A percentile compares a stretch with the other conserved stretches of the same genome.
Conservation (phyloP, 2,888 invertebrate genomes). For the Pristionchus exspectatus region DNA sequence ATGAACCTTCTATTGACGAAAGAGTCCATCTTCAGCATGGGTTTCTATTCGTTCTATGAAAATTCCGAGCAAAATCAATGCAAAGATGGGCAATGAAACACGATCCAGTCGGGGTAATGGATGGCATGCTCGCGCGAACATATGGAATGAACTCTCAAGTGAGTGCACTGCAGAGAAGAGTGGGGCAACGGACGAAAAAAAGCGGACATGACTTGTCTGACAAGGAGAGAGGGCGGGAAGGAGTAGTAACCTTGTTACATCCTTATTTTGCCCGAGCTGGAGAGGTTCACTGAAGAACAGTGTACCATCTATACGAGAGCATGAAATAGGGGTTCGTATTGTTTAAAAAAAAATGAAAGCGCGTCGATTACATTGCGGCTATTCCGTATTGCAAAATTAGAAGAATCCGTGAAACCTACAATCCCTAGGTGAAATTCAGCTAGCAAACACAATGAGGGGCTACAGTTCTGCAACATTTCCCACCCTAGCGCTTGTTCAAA, state of each 20-base stretch:
- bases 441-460: too few species aligned
- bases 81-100: background rate
- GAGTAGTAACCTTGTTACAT: slow-evolving; percentile 13
- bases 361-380: too few species aligned
- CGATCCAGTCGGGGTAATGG: background rate
- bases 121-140: background rate
- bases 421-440: too few species aligned
- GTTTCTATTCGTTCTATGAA: too few species aligned
- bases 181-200: background rate
- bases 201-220: background rate
- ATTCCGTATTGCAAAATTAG: too few species aligned
- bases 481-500: background rate
- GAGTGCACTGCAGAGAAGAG: background rate
- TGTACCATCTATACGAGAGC: background rate
- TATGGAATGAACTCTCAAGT: background rate
- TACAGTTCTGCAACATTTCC: background rate
- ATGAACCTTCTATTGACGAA: too few species aligned
- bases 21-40: too few species aligned
- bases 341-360: background rate
- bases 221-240: background rate
- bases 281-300: background rate
- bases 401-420: too few species aligned
- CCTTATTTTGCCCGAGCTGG: background rate
- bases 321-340: background rate
- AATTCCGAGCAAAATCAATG: background rate